Percentiles rank a stretch among this genome's conserved stretches.
phyloP scores from a whole-genome alignment of 2,113 vertebrate genomes.

The Indri indri region DNA sequence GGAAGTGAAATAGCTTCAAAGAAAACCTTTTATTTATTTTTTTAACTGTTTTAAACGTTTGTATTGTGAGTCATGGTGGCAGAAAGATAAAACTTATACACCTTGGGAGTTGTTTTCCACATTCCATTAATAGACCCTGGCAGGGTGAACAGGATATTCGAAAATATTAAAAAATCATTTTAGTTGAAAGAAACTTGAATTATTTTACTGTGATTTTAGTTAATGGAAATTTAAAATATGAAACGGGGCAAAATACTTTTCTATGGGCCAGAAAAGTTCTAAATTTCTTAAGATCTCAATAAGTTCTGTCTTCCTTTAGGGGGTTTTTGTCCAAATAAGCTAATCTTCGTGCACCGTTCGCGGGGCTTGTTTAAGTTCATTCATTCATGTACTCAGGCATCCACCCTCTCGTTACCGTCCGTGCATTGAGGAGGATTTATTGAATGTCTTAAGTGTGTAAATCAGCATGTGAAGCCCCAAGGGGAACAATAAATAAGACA shows the following conservation, averaged over 20 bases:
- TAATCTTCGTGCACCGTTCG: background rate
- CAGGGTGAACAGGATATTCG: background rate
- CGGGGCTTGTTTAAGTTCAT: background rate
- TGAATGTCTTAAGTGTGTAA: background rate
- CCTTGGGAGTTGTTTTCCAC: constrained; percentile 13
- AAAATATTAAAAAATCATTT: background rate
- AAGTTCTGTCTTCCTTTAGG: background rate
- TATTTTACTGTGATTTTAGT: background rate
- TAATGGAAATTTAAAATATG: background rate
- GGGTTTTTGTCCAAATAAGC: background rate
- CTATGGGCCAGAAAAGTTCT: background rate
- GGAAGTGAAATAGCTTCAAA: constrained; percentile 42
- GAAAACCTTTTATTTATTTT: constrained; percentile 39
- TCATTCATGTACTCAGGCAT: background rate
- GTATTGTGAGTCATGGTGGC: background rate
- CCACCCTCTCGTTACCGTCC: background rate
- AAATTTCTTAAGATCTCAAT: background rate
- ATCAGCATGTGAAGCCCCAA: background rate
- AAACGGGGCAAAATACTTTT: background rate
- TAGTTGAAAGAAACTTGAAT: background rate
- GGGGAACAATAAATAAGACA: background rate
- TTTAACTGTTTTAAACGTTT: constrained; percentile 37
- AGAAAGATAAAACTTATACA: constrained; percentile 10
- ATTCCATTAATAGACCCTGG: background rate
- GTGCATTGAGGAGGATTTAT: background rate